Conservation (phyloP, 2,113 vertebrate genomes). For the Capreolus pygargus region DNA sequence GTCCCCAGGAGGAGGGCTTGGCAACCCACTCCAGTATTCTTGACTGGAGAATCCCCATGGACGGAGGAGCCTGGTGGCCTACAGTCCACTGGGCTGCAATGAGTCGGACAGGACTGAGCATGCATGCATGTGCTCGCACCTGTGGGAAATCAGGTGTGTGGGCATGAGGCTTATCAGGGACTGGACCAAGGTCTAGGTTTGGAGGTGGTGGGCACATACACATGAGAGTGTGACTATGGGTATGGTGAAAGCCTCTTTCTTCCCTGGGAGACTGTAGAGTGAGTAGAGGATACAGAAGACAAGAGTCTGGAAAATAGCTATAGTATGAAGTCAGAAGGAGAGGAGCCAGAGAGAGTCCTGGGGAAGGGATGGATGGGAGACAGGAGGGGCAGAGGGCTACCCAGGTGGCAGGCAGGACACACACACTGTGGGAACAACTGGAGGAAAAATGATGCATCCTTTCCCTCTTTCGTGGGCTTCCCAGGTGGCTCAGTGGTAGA, state of each 20-base stretch:
- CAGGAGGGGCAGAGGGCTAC: fast-evolving
- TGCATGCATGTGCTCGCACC: fast-evolving
- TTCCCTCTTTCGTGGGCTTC: fast-evolving
- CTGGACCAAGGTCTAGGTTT: neutral
- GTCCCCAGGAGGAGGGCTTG: neutral
- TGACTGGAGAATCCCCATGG: neutral
- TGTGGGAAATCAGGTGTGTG: neutral
- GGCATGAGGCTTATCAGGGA: neutral
- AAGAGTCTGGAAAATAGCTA: neutral
- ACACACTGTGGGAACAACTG: neutral
- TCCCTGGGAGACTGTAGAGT: neutral
- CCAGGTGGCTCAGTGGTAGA: neutral
- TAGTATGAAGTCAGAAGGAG: neutral
- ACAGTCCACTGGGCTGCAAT: neutral
- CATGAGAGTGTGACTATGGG: neutral
- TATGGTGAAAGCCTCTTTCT: fast-evolving
- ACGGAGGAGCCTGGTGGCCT: neutral
- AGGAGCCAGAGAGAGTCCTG: neutral
- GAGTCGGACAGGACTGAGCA: fast-evolving
- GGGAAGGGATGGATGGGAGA: no score
- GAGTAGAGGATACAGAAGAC: neutral
- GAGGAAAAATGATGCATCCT: neutral
- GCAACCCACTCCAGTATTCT: neutral
- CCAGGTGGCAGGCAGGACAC: fast-evolving
- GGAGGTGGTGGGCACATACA: neutral